These are phyloP conservation scores for Pyralis farinalis DNA, from an alignment of 2,888 invertebrate species.

Conservation along the genomic window DNA sequence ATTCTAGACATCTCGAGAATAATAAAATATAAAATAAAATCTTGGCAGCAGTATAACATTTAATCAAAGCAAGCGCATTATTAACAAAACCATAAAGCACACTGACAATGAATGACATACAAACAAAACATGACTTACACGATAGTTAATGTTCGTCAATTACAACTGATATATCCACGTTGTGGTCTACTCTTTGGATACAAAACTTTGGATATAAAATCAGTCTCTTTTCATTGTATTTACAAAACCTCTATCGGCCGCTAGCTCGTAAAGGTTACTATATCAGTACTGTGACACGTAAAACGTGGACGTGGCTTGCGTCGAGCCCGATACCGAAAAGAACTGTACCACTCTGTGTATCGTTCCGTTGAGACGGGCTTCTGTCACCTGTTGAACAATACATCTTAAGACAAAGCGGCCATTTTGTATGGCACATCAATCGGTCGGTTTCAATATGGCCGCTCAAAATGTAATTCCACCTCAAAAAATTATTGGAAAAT, in stretches of 20 bases:
- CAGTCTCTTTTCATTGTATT: slow-evolving; percentile 74
- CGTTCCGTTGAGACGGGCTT: slow-evolving; percentile 82
- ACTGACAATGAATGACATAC: slow-evolving; percentile 78
- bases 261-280: slow-evolving; percentile 46
- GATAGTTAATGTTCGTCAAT: slow-evolving; percentile 70
- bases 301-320: slow-evolving; percentile 83
- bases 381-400: slow-evolving; percentile 83
- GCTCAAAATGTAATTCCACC: slow-evolving; percentile 18
- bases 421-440: slow-evolving; percentile 36
- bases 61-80: slow-evolving; percentile 70
- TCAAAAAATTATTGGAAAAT: slow-evolving; percentile 17
- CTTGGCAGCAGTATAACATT: slow-evolving; percentile 32
- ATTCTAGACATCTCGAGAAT: slow-evolving; percentile 6
- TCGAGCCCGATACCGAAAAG: slow-evolving; percentile 82
- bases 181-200: slow-evolving; percentile 62
- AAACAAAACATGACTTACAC: slow-evolving; percentile 81
- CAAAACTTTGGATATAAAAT: slow-evolving; percentile 71
- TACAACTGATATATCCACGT: slow-evolving; percentile 68
- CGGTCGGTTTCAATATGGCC: slow-evolving; percentile 18
- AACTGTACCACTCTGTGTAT: slow-evolving; percentile 83
- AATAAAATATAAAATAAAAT: slow-evolving; percentile 23
- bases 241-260: slow-evolving; percentile 63
- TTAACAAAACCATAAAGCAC: slow-evolving; percentile 69
- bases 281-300: slow-evolving; percentile 82
- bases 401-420: slow-evolving; percentile 67